A percentile compares a stretch with the other conserved stretches of the same genome.
These are phyloP conservation scores for Terrapene triunguis DNA, from an alignment of 2,113 vertebrate genomes.

Conservation along the genomic window DNA sequence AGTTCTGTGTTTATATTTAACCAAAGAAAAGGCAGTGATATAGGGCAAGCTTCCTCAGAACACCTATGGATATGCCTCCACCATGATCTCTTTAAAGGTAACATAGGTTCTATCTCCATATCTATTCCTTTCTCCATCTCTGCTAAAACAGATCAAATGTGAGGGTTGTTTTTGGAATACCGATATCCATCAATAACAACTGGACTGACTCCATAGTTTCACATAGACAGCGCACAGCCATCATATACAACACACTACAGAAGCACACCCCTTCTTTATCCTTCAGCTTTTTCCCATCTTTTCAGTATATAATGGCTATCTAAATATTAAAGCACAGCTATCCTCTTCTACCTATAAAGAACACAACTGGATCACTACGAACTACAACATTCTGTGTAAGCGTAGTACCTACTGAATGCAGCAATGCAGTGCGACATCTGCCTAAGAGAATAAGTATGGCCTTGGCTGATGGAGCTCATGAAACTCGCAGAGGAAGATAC, in stretches of 20 bases:
- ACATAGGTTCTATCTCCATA: neutral
- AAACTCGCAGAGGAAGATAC: neutral
- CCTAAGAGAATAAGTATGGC: neutral
- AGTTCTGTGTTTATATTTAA: neutral
- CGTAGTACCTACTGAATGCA: fast-evolving
- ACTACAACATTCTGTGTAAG: neutral
- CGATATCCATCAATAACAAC: neutral
- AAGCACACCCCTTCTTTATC: neutral
- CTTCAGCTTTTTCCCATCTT: neutral
- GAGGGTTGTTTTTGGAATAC: neutral
- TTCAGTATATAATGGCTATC: neutral
- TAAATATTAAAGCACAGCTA: neutral
- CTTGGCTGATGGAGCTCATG: neutral
- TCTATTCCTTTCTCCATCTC: neutral
- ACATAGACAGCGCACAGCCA: neutral
- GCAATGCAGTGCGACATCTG: fast-evolving
- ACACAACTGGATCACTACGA: neutral
- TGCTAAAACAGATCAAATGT: neutral
- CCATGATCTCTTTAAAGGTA: neutral
- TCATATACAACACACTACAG: neutral
- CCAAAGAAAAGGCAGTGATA: neutral
- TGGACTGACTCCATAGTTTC: neutral
- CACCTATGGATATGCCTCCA: fast-evolving
- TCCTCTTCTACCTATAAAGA: neutral
- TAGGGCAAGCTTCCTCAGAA: fast-evolving